phyloP scores from a whole-genome alignment of 2,888 invertebrate genomes.

The Stenodera caucasica region DNA sequence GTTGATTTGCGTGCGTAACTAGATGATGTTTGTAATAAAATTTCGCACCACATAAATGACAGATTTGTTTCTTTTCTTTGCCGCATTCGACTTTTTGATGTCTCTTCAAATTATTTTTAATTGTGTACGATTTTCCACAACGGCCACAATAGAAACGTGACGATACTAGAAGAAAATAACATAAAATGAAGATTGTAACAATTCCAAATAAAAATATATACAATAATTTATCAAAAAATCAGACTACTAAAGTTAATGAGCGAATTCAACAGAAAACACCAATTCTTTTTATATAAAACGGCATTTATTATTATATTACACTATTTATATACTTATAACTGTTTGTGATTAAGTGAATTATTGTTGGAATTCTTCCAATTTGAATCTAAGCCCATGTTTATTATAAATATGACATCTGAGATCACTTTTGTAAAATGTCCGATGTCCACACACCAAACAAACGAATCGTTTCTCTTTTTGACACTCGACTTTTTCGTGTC shows the following conservation, averaged over 20 bases:
- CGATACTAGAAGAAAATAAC: conserved; percentile 6
- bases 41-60: conserved; percentile 23
- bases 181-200: neutral
- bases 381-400: conserved; percentile 35
- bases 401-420: conserved; percentile 37
- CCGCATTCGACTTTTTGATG: conserved; percentile 32
- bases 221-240: neutral
- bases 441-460: conserved; percentile 29
- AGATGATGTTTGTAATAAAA: conserved; percentile 32
- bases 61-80: conserved; percentile 28
- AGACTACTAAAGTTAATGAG: neutral
- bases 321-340: neutral
- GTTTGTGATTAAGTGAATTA: neutral
- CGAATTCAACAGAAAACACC: neutral
- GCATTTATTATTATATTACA: neutral
- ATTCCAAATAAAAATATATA: neutral
- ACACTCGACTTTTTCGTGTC: conserved; percentile 38
- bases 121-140: conserved; percentile 36
- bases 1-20: conserved; percentile 13
- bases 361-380: conserved; percentile 6
- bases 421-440: conserved; percentile 41
- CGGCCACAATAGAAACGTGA: conserved; percentile 26
- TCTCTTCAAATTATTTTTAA: conserved; percentile 55
- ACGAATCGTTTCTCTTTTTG: conserved; percentile 29
- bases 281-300: neutral